Conservation (phyloP, 2,888 invertebrate species). For the Pollenia labialis region DNA sequence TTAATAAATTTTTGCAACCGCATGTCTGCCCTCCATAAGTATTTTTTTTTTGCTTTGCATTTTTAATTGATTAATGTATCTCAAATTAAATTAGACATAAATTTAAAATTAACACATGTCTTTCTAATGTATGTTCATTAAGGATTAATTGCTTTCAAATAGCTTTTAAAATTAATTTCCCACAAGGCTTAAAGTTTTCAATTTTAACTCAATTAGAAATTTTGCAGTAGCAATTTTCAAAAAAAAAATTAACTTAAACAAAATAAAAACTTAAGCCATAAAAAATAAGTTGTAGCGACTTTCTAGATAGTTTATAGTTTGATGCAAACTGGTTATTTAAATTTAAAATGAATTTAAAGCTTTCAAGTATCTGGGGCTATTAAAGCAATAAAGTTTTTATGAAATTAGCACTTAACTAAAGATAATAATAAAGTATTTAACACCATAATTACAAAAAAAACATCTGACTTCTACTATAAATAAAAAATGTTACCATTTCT, state of each 20-base stretch:
- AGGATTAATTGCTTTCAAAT: constrained; percentile 32
- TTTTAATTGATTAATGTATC: constrained; percentile 26
- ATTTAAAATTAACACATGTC: constrained; percentile 8
- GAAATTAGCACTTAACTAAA: not conserved
- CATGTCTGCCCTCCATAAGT: not conserved
- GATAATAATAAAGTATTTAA: not conserved
- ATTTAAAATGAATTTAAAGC: constrained; percentile 17
- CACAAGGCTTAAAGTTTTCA: constrained; percentile 22
- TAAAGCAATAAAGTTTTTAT: not conserved
- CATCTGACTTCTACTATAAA: too few species aligned
- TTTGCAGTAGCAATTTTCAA: not conserved
- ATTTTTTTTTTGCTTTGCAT: not conserved
- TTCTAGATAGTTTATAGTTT: not conserved
- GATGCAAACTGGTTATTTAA: not conserved
- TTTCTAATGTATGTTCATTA: constrained; percentile 44
- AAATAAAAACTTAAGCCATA: not conserved
- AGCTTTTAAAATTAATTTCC: constrained; percentile 20
- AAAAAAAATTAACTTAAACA: not conserved
- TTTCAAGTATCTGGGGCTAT: not conserved
- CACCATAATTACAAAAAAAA: not conserved
- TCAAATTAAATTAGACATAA: constrained; percentile 2
- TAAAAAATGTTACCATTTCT: too few species aligned
- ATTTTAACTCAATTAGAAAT: not conserved
- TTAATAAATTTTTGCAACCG: not conserved
- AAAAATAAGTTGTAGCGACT: not conserved